phyloP scores from a whole-genome alignment of 2,888 invertebrate genomes.

The Lithophane ornitopus region DNA sequence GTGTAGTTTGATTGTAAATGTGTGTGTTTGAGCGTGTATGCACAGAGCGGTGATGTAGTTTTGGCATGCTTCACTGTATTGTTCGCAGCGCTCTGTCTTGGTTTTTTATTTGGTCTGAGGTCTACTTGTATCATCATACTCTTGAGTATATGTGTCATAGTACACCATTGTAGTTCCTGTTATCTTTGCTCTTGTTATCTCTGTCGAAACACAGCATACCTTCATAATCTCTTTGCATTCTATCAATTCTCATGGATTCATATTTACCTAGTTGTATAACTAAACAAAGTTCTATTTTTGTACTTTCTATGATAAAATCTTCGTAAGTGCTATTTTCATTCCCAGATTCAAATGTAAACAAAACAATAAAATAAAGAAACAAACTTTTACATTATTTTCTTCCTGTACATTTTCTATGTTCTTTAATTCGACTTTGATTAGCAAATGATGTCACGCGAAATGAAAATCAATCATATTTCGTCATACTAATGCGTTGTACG shows the following conservation, averaged over 20 bases:
- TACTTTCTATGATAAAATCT: neutral
- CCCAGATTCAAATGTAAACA: slow-evolving; percentile 8
- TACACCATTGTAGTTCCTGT: neutral
- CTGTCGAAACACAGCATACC: neutral
- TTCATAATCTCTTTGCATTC: neutral
- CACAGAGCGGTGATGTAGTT: no score
- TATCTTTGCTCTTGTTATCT: neutral
- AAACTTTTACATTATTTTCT: slow-evolving; percentile 4
- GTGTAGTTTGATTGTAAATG: no score
- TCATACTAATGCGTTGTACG: slow-evolving; percentile 43
- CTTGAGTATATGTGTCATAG: neutral
- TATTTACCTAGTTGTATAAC: neutral
- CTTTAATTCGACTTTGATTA: slow-evolving; percentile 57
- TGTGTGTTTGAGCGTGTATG: no score
- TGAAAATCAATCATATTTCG: slow-evolving; percentile 55
- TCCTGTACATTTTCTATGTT: slow-evolving; percentile 18
- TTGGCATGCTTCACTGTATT: no score
- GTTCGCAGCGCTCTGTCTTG: no score
- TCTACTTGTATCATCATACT: no score
- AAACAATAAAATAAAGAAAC: neutral
- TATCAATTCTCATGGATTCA: neutral
- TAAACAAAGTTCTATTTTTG: neutral
- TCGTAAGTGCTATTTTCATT: neutral
- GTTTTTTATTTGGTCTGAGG: no score
- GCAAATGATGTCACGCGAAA: slow-evolving; percentile 54